These are phyloP conservation scores for Dendropsophus ebraccatus DNA, from an alignment of 2,113 vertebrate genomes.

Conservation along the genomic window DNA sequence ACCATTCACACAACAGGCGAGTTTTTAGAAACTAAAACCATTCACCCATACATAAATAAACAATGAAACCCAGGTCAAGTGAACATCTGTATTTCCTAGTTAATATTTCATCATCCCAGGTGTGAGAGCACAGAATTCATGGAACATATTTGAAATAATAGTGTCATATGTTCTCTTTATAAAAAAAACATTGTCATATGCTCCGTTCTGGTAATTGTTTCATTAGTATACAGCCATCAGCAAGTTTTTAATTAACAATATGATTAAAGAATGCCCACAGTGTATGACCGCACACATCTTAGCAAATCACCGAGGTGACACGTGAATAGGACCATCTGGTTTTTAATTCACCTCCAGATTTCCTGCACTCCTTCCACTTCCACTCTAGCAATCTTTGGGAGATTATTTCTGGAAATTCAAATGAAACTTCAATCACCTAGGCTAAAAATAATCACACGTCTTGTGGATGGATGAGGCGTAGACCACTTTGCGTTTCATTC, in stretches of 20 bases:
- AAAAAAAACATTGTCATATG: constrained; percentile 53
- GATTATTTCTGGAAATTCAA: constrained; percentile 23
- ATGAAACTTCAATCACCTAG: constrained; percentile 13
- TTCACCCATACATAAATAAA: constrained; percentile 10
- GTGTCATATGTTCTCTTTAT: constrained; percentile 48
- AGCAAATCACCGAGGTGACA: constrained; percentile 37
- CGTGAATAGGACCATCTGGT: constrained; percentile 49
- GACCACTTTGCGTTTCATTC: not conserved
- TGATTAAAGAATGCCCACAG: constrained; percentile 53
- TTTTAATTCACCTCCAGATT: constrained; percentile 47
- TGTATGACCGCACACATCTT: constrained; percentile 48
- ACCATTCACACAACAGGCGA: not conserved
- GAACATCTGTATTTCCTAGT: constrained; percentile 42
- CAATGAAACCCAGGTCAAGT: not conserved
- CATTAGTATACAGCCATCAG: constrained; percentile 54
- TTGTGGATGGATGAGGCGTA: not conserved
- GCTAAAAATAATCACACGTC: constrained; percentile 21
- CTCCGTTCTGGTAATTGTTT: constrained; percentile 50
- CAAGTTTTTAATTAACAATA: constrained; percentile 56
- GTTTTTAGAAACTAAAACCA: not conserved
- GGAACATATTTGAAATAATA: constrained; percentile 42
- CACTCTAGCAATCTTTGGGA: constrained; percentile 17
- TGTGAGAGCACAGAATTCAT: not conserved
- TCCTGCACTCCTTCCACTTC: not conserved
- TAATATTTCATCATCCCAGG: constrained; percentile 19